Evolutionary conservation across 2,113 vertebrate species (phyloP).

Genomic region (Mustelus asterias): DNA sequence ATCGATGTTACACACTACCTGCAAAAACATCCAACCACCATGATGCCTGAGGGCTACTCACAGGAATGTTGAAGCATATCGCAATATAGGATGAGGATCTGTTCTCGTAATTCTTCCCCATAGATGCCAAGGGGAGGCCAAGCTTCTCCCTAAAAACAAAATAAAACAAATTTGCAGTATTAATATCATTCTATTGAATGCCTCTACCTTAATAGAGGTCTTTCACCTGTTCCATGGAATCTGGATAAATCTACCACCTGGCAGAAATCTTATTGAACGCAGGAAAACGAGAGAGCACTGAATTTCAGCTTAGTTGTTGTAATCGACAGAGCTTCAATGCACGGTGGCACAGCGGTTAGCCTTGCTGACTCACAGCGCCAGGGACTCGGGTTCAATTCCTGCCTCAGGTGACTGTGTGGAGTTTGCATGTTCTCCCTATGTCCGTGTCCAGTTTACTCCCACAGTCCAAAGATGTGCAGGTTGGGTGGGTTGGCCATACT

Average conservation of each 20-base stretch:
- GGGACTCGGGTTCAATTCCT: too few species aligned
- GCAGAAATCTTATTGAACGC: neutral
- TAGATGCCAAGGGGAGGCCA: neutral
- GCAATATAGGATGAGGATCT: neutral
- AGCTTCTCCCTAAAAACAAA: neutral
- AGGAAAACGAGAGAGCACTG: neutral
- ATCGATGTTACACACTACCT: neutral
- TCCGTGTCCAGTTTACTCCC: too few species aligned
- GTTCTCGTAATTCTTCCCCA: neutral
- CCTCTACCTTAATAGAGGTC: neutral
- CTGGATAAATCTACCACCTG: neutral
- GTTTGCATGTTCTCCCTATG: too few species aligned
- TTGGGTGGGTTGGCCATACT: too few species aligned
- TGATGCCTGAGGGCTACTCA: slow-evolving; percentile 7
- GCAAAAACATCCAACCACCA: neutral
- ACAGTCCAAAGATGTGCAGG: too few species aligned
- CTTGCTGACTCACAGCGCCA: too few species aligned
- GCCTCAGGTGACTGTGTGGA: too few species aligned
- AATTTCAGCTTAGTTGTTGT: neutral
- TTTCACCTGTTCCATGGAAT: neutral
- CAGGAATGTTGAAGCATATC: neutral
- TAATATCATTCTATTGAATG: neutral
- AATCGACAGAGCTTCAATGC: too few species aligned
- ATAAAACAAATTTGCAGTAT: neutral
- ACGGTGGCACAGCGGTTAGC: too few species aligned